Base-by-base conservation (phyloP, 2,888 invertebrate genomes). In the Yponomeuta evonymella region DNA sequence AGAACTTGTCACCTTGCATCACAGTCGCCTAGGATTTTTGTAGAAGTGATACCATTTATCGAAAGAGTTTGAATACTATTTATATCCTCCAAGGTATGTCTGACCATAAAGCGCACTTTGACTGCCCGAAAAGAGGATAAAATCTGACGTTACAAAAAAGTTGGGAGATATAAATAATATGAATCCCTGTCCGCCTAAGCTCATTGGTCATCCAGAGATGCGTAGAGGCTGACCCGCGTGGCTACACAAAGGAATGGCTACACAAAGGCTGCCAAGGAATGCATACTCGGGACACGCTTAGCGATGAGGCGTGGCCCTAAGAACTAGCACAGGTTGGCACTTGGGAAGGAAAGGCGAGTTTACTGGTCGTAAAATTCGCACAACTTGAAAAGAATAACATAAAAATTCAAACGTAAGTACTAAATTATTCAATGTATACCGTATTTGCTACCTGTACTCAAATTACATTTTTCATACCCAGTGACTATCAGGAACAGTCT, bases 191-290 rank as follows among this genome's bases (percentile, higher is more conserved):
- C 65, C 65, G 65, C 65, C 65, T 43, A 23, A 67, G 33, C 67
- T 67, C 48, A 67, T 67, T 43, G 67, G 67, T 67, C 67, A 48
- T 65, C 48, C 43, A n/a, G n/a, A 29, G 48, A 29, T 68, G 68
- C 29, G 48, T 48, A 48, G 51, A 29, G 48, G 51, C 30, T 29
- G 51, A 15, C 48, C 68, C 23, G 71, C 66, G 68, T 48, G 65
- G 70, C 70, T 51, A 68, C 70, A 67, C 73, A 70, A 62, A 70
- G 65, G 48, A 65, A 58, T 66, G 72, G 58, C 36, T 75, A 75
- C 78, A 84, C 83, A 85, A 82, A 84, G 81, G 79, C 81, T 81
- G 75, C 75, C 81, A 81, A 79, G 79, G 82, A 82, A 80, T 82
- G 81, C 83, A 83, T 83, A 81, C 79, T 81, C 76, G 74, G 75